phyloP scores from a whole-genome alignment of 92 coral and sea anemone genomes.

The Epizoanthus ramosus region DNA sequence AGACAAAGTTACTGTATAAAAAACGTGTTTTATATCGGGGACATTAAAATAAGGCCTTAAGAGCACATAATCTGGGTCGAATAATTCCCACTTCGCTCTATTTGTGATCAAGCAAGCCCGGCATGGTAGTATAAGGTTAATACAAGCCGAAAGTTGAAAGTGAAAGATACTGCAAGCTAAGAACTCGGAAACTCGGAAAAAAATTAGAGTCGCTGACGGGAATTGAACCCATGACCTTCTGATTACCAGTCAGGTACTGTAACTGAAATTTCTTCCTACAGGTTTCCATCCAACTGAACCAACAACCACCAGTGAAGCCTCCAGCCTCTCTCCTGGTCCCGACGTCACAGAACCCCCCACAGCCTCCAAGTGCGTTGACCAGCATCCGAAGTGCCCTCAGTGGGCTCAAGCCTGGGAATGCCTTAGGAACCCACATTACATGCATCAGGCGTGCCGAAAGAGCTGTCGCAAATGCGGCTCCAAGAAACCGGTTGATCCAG shows the following conservation, averaged over 20 bases:
- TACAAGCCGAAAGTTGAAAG: too few relatives aligned
- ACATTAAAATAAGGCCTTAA: too few relatives aligned
- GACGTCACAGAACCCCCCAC: constrained; percentile 20
- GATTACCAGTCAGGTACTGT: neutral
- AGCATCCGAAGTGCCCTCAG: constrained; percentile 33
- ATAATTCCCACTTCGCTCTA: too few relatives aligned
- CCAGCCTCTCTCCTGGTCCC: neutral
- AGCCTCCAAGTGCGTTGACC: constrained; percentile 27
- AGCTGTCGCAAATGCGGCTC: constrained; percentile 53
- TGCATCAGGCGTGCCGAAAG: constrained; percentile 41
- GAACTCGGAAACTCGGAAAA: too few relatives aligned
- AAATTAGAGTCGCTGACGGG: too few relatives aligned
- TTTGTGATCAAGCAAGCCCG: too few relatives aligned
- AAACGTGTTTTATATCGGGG: too few relatives aligned
- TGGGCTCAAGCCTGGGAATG: constrained; percentile 56
- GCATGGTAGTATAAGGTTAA: too few relatives aligned
- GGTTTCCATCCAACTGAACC: neutral
- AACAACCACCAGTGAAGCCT: neutral
- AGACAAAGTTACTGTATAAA: too few relatives aligned
- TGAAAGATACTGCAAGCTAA: too few relatives aligned
- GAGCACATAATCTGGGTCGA: too few relatives aligned
- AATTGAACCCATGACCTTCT: too few relatives aligned
- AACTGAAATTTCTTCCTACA: neutral
- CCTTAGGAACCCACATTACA: constrained; percentile 49
- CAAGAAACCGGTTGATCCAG: constrained; percentile 30